phyloP scores from a whole-genome alignment of 1,140 invertebrate genomes.

The Drosophila serrata region DNA sequence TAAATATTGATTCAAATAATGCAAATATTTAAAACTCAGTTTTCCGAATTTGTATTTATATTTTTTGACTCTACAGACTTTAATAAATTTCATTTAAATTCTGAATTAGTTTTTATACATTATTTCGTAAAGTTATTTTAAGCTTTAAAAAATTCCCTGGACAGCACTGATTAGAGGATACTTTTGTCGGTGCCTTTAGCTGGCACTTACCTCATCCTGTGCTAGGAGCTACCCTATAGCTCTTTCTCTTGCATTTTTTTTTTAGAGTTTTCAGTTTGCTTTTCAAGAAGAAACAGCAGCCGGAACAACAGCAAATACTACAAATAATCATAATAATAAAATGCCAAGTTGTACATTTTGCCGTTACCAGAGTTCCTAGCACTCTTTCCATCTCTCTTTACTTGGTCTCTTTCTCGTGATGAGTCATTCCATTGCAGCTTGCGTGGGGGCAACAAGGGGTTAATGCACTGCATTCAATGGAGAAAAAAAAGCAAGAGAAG shows the following conservation, averaged over 20 bases:
- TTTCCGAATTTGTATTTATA: no score
- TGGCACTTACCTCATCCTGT: slow-evolving; percentile 29
- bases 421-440: slow-evolving; percentile 71
- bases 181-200: slow-evolving; percentile 31
- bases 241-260: slow-evolving; percentile 54
- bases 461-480: slow-evolving; percentile 69
- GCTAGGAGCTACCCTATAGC: background rate
- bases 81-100: background rate
- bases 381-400: slow-evolving; percentile 15
- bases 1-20: no score
- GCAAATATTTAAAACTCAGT: no score
- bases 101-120: background rate
- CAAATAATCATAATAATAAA: slow-evolving; percentile 84
- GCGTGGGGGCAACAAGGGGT: slow-evolving; percentile 65
- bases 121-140: background rate
- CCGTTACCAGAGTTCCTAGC: slow-evolving; percentile 44
- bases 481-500: slow-evolving; percentile 6
- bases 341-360: slow-evolving; percentile 80
- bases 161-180: slow-evolving; percentile 4
- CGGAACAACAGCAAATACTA: slow-evolving; percentile 73
- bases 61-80: no score
- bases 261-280: slow-evolving; percentile 81
- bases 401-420: slow-evolving; percentile 52
- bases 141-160: background rate
- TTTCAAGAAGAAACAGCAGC: slow-evolving; percentile 70